Evolutionary conservation across 2,888 invertebrate genomes (phyloP).

Genomic region (Gymnosoma rotundatum): DNA sequence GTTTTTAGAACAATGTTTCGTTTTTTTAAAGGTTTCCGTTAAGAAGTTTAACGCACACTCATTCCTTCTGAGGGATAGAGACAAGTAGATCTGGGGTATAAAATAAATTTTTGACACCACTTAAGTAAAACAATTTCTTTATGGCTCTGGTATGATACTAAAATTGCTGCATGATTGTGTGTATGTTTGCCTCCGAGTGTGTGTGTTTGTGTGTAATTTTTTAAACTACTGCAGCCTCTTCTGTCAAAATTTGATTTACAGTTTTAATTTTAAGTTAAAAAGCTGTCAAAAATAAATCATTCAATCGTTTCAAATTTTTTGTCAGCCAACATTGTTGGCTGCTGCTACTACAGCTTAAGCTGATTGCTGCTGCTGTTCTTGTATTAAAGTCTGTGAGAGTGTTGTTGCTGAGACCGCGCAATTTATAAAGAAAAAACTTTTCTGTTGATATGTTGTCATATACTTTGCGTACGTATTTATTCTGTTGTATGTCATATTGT

Average conservation of each 20-base stretch:
- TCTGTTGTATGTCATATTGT: conserved; percentile 28
- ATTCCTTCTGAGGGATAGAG: conserved; percentile 3
- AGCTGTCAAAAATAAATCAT: conserved; percentile 81
- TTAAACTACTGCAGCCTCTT: conserved; percentile 68
- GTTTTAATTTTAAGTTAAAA: conserved; percentile 82
- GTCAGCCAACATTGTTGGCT: conserved; percentile 69
- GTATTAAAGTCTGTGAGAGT: neutral
- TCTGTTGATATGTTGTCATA: conserved; percentile 48
- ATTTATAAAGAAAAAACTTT: conserved; percentile 39
- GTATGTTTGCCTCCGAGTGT: neutral
- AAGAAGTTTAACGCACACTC: conserved; percentile 11
- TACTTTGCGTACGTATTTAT: conserved; percentile 33
- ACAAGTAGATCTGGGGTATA: conserved; percentile 21
- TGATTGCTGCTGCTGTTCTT: conserved; percentile 31
- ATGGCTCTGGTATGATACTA: conserved; percentile 1
- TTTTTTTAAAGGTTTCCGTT: neutral
- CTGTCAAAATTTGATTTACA: conserved; percentile 79
- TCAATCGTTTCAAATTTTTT: conserved; percentile 75
- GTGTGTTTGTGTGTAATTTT: conserved; percentile 10
- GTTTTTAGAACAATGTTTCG: neutral
- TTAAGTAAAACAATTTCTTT: conserved; percentile 64
- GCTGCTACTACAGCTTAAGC: conserved; percentile 41
- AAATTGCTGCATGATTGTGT: too few species aligned
- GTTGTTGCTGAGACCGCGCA: conserved; percentile 38
- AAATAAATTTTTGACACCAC: conserved; percentile 67